Percentiles rank a stretch among this genome's conserved stretches.
Conservation (phyloP, 2,797 vertebrate species). For the Miichthys miiuy region DNA sequence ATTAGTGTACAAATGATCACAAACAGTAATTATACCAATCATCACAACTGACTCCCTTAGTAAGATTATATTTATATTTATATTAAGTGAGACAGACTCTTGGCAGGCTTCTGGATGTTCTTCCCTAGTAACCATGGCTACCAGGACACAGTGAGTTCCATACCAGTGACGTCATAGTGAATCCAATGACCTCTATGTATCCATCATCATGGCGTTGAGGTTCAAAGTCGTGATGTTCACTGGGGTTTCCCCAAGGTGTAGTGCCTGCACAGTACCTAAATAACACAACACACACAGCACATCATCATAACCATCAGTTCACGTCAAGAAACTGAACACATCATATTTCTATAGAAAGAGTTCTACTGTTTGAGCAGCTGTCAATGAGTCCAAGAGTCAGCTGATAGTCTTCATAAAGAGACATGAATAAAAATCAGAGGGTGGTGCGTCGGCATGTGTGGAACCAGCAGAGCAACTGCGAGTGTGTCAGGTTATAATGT, state of each 20-base stretch:
- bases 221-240: conserved; percentile 96
- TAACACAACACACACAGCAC: conserved; percentile 15
- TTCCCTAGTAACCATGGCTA: conserved; percentile 1
- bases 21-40: neutral
- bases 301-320: neutral
- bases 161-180: conserved; percentile 98
- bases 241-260: conserved; percentile 96
- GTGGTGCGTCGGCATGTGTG: no score
- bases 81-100: neutral
- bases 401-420: neutral
- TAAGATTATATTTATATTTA: neutral
- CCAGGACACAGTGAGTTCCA: neutral
- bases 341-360: neutral
- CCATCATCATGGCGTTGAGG: conserved; percentile 97
- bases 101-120: neutral
- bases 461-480: no score
- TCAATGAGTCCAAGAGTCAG: neutral
- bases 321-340: no score
- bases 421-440: neutral
- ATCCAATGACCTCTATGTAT: conserved; percentile 96
- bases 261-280: conserved; percentile 96
- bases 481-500: no score
- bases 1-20: neutral
- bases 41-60: neutral
- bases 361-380: neutral